A percentile compares a stretch with the other conserved stretches of the same genome.
Evolutionary conservation across 2,113 vertebrate genomes (phyloP).

Genomic region (Rhinoderma darwinii): DNA sequence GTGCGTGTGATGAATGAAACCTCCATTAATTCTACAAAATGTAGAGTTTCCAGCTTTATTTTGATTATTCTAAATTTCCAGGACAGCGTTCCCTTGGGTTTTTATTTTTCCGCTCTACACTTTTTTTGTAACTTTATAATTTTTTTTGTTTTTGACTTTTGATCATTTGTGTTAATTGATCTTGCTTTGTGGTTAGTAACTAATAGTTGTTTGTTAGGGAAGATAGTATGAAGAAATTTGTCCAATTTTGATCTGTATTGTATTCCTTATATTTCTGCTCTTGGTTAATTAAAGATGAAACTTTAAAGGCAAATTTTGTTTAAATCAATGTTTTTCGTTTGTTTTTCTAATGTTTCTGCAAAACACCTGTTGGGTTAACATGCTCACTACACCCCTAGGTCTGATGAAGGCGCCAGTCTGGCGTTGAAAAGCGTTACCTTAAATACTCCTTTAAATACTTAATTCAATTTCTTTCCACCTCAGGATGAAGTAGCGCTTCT

Average conservation of each 20-base stretch:
- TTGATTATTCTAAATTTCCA: background rate
- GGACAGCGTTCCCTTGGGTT: background rate
- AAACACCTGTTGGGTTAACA: too few relatives aligned
- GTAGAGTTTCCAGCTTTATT: background rate
- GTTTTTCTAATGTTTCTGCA: too few relatives aligned
- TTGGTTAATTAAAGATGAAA: conserved; percentile 26
- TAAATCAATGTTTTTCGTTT: background rate
- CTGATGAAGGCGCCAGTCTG: too few relatives aligned
- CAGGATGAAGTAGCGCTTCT: too few relatives aligned
- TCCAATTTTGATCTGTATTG: background rate
- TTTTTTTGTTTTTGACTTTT: background rate
- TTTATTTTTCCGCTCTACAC: background rate
- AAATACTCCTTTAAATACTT: too few relatives aligned
- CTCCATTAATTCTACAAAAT: background rate
- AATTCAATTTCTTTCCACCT: too few relatives aligned
- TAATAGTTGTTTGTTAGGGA: background rate
- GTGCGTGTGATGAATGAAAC: conserved; percentile 2
- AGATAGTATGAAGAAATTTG: background rate
- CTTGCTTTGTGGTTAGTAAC: background rate
- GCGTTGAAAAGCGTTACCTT: too few relatives aligned
- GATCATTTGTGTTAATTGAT: background rate
- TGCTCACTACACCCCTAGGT: background rate
- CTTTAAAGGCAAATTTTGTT: background rate
- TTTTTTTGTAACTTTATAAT: background rate
- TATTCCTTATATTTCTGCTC: background rate